Conservation (phyloP, 2,888 invertebrate species). For the Teleogryllus oceanicus region DNA sequence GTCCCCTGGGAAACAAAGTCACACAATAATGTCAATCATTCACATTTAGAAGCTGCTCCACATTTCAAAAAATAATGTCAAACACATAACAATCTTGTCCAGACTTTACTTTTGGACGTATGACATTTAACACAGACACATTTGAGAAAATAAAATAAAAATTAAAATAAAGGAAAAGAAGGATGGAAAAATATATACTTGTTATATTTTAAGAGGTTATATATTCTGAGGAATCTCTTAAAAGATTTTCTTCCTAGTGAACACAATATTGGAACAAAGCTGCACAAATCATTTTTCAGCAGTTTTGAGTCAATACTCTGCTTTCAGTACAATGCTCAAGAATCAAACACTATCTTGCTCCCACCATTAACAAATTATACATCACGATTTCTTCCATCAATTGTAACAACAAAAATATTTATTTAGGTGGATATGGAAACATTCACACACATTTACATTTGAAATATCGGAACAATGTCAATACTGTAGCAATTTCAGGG, state of each 20-base stretch:
- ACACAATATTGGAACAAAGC: slow-evolving; percentile 35
- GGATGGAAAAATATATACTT: slow-evolving; percentile 22
- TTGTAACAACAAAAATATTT: slow-evolving; percentile 28
- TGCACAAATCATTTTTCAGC: slow-evolving; percentile 30
- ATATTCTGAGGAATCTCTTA: not conserved
- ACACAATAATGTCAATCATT: not conserved
- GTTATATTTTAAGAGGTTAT: slow-evolving; percentile 2
- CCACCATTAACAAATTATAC: slow-evolving; percentile 27
- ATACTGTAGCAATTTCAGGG: slow-evolving; percentile 30
- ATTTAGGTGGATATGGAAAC: slow-evolving; percentile 29
- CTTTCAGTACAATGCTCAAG: slow-evolving; percentile 22
- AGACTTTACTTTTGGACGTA: slow-evolving; percentile 8
- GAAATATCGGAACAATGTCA: slow-evolving; percentile 31
- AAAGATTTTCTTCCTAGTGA: slow-evolving; percentile 30
- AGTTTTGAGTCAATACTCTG: slow-evolving; percentile 22
- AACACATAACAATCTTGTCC: not conserved
- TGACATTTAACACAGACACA: slow-evolving; percentile 4
- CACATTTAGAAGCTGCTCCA: not conserved
- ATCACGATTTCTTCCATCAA: slow-evolving; percentile 23
- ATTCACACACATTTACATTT: slow-evolving; percentile 34
- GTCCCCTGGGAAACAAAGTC: not conserved
- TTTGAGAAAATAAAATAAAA: not conserved
- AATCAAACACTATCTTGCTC: slow-evolving; percentile 24
- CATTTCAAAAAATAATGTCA: not conserved
- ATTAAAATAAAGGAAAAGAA: not conserved